Evolutionary conservation across 2,797 vertebrate genomes (phyloP), one percentile per base, ranked within the genome.

Genomic region (Toxotes lorentzi): DNA sequence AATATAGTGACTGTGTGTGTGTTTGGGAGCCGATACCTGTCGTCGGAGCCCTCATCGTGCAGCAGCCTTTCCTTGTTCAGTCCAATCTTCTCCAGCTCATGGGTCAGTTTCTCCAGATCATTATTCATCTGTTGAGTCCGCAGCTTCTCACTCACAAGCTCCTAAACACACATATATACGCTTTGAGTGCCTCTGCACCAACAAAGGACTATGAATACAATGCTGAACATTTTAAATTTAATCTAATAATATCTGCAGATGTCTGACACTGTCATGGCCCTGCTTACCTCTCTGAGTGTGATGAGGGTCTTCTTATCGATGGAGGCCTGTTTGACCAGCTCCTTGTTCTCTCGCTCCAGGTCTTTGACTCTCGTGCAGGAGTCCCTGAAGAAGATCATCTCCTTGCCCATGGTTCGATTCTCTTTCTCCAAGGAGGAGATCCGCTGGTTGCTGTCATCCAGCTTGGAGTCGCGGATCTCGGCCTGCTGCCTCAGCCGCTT

Each of bases 31-130:
- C 17, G 6, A 90, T 91, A 99, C 98, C 98, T 97, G 94, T 98
- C 97, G 57, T 97, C 97, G 21, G 96, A 97, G 91, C 95, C 95
- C 89, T 98, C 97, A 21, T 99, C 97, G 0, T 96, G 95, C 80
- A 99, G 93, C 53, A 99, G 96, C 45, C 97, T 94, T 72, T 99
- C 98, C 89, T 99, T 99, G 93, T 98, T 97, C 70, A 99, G 93
- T 4, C 98, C 98, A 35, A 99, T 99, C 88, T 99, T 99, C 93
- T 99, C 98, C 91, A 99, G 92, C 86, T 99, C 98, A 0, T 99
- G 96, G 41, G 97, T 97, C 87, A 99, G 94, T 86, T 99, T 99
- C 87, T 99, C 98, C 9, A 99, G 95, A 75, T 99, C 98, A 50
- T 99, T 99, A 91, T 97, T 98, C 92, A 96, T 98, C 94, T 99